Evolutionary conservation across 2,113 vertebrate species (phyloP), one percentile per base, ranked within the genome.

Genomic region (Onychorhynchus coronatus): DNA sequence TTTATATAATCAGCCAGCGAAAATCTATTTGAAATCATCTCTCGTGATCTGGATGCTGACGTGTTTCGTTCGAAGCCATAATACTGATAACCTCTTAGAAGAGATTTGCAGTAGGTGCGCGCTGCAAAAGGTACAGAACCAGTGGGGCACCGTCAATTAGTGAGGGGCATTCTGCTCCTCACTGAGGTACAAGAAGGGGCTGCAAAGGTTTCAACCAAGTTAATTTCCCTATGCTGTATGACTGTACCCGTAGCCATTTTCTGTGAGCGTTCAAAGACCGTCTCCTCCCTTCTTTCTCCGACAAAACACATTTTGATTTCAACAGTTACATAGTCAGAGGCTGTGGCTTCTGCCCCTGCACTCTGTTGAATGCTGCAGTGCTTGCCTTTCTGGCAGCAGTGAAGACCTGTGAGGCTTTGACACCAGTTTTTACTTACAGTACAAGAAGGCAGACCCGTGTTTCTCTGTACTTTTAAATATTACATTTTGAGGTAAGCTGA

Each of bases 401-500:
- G 47, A 47, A 82, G 93, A 74, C 55, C 92, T 95, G 42, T 27
- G 74, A 81, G 93, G 88, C 66, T 96, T 91, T 74, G 81, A 93
- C 81, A 85, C 91, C 66, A 24, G 82, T 91, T 96, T 90, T 83
- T 92, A 82, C 75, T 96, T 84, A 68, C 63, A 46, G 66, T 93
- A 85, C 94, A 97, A 95, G 94, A 68, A 79, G 80, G 87, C 88
- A 94, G 53, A 85, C 75, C 79, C 83, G 7, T 96, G 83, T 97
- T 96, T 89, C 86, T 91, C 90, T 85, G 89, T 84, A 82, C 92
- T 95, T 94, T 85, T 90, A 96, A 97, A 92, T 75, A 84, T 80
- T 80, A 70, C 83, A 62, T 96, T 95, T 90, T 94, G 89, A 96
- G 89, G 95, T 96, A 96, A 95, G 95, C 83, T 22, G 73, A 92